A percentile compares a stretch with the other conserved stretches of the same genome.
Evolutionary conservation across 2,888 invertebrate species (phyloP).

Genomic region (Venusia cambrica): DNA sequence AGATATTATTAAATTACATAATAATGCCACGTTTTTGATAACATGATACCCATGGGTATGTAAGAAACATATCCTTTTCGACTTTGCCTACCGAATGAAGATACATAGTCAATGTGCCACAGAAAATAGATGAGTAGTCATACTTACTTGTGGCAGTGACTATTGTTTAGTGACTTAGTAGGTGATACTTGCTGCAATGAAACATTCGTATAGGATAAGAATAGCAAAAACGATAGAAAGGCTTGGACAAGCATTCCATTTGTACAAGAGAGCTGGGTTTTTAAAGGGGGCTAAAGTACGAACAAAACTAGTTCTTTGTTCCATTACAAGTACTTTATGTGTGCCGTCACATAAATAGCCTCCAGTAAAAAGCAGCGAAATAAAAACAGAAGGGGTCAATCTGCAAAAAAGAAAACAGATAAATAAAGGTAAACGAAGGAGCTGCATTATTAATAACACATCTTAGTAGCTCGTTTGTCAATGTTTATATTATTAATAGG

Average conservation of each 20-base stretch:
- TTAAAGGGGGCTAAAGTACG: conserved; percentile 14
- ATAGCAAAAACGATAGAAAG: conserved; percentile 58
- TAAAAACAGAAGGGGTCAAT: conserved; percentile 23
- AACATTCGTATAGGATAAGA: conserved; percentile 69
- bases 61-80: too few species aligned
- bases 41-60: too few species aligned
- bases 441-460: conserved; percentile 1
- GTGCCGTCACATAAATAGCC: conserved; percentile 6
- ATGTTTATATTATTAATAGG: conserved; percentile 7
- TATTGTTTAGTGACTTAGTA: conserved; percentile 78
- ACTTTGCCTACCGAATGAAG: too few species aligned
- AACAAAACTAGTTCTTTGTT: too few species aligned
- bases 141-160: conserved; percentile 73
- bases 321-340: too few species aligned
- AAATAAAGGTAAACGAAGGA: conserved; percentile 16
- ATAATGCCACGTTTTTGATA: too few species aligned
- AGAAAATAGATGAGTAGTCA: conserved; percentile 34
- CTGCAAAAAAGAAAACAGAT: conserved; percentile 38
- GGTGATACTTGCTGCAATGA: conserved; percentile 79
- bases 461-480: conserved; percentile 10
- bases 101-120: conserved; percentile 24
- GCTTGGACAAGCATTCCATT: conserved; percentile 47
- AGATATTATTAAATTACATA: too few species aligned
- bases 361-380: conserved; percentile 26
- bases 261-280: conserved; percentile 25